Base-by-base conservation (phyloP, 2,797 vertebrate species). In the Calcarius lapponicus region DNA sequence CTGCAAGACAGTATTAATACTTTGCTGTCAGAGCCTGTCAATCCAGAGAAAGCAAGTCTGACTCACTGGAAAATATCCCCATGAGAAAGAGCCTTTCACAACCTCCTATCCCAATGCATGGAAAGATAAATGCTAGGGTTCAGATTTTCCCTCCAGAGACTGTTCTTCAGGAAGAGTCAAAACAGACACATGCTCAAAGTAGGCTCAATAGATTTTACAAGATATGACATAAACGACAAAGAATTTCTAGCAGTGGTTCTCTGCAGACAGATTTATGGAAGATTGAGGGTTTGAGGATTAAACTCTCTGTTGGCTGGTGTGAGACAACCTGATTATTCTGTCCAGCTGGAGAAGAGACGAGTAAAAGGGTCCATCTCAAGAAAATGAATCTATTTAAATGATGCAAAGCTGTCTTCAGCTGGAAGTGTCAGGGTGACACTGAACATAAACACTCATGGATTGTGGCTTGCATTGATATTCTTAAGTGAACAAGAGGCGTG, bases 171-270 rank as follows among this genome's bases (percentile, higher is more conserved):
- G 70, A 95, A 96, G 96, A 94, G 83, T 86, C 95, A 92, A 88
- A 96, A 32, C 83, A 96, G 83, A 87, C 83, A 87, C 94, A 96
- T 50, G 73, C 92, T 85, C 13, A 1, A 87, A 81, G 93, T n/a
- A 81, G 76, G 81, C 80, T 90, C 90, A 90, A 95, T 83, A 76
- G 91, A 93, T 95, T 98, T 97, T 96, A 97, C 92, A 96, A 98
- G 94, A 93, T 95, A 92, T 96, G 97, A 97, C 95, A 92, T 93
- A 96, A 95, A 90, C 58, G 2, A 73, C 88, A 95, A 97, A 92
- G 95, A 97, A 97, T 97, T 94, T 95, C 75, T 91, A 88, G 83
- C 94, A 92, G 95, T 95, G 93, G 88, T 88, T 95, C 67, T 94
- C 75, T 92, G 74, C 80, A 91, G 94, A 78, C 79, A 91, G 94